These are phyloP conservation scores for Hylia prasina DNA, from an alignment of 2,113 vertebrate genomes.

Conservation along the genomic window DNA sequence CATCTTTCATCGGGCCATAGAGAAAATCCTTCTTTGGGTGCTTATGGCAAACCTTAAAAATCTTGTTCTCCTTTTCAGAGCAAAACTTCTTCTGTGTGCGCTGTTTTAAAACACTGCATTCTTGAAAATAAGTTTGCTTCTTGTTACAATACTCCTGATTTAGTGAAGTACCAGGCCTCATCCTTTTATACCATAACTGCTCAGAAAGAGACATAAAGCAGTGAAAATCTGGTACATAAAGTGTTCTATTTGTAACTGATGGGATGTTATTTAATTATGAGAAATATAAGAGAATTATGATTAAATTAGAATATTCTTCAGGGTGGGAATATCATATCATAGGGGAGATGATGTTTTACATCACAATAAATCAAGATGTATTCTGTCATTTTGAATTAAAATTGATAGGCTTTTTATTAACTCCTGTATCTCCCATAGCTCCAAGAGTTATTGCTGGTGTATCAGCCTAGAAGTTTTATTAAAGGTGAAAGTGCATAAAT, in stretches of 20 bases:
- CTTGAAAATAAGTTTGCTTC: background rate
- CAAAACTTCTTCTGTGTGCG: background rate
- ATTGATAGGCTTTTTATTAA: constrained; percentile 53
- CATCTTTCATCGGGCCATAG: background rate
- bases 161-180: background rate
- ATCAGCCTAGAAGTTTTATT: constrained; percentile 17
- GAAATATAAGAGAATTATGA: constrained; percentile 2
- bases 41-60: background rate
- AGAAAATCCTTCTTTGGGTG: background rate
- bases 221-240: background rate
- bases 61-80: background rate
- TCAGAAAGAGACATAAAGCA: background rate
- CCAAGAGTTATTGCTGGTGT: background rate
- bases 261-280: constrained; percentile 22
- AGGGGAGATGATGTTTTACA: background rate
- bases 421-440: background rate
- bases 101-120: background rate
- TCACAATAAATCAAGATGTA: constrained; percentile 28
- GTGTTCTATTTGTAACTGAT: background rate
- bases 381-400: constrained; percentile 33
- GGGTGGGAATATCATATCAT: background rate
- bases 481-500: background rate
- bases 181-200: background rate
- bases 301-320: constrained; percentile 38
- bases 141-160: background rate